Evolutionary conservation across 2,797 vertebrate genomes (phyloP).

Genomic region (Saxicola maurus): DNA sequence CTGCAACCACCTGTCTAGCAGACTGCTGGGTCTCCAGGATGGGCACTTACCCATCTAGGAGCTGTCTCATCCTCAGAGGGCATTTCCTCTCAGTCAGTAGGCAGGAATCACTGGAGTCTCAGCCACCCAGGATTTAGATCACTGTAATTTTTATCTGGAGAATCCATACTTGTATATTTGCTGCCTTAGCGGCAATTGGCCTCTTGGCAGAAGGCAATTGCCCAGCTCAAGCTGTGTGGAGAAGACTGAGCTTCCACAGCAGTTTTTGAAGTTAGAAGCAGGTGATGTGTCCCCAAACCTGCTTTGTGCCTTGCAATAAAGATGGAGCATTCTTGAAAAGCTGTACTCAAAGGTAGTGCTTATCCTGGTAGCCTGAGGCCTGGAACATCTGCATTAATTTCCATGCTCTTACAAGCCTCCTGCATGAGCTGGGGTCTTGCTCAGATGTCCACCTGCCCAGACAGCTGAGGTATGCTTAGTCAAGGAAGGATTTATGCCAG

Average conservation of each 20-base stretch:
- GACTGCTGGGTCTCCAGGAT: background rate
- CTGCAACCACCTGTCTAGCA: background rate
- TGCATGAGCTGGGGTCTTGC: background rate
- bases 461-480: background rate
- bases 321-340: background rate
- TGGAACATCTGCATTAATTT: background rate
- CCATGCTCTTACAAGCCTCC: background rate
- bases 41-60: background rate
- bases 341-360: background rate
- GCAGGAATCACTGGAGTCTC: background rate
- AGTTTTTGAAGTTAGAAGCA: background rate
- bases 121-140: background rate
- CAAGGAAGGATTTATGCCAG: background rate
- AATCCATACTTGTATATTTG: background rate
- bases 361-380: background rate
- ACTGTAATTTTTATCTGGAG: background rate
- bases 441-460: background rate
- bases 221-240: background rate
- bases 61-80: background rate
- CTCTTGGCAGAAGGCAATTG: background rate
- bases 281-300: background rate
- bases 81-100: background rate
- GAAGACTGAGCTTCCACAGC: background rate
- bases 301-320: background rate
- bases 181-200: background rate